Conservation (phyloP, 2,888 invertebrate genomes). For the Lasiommata megera region DNA sequence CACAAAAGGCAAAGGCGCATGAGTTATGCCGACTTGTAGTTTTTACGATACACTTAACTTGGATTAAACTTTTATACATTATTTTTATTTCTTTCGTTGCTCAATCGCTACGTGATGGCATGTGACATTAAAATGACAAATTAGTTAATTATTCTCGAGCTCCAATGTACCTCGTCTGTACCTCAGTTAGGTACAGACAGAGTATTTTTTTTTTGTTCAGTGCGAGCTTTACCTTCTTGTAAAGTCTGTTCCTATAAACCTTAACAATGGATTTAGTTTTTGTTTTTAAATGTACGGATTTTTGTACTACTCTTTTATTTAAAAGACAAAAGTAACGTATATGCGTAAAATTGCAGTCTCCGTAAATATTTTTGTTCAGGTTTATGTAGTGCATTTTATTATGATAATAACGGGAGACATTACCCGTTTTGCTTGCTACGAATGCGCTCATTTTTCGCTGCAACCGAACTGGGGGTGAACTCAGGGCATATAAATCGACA, state of each 20-base stretch:
- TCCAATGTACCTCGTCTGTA: conserved; percentile 39
- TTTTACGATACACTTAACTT: conserved; percentile 71
- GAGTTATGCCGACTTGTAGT: conserved; percentile 77
- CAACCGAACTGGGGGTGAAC: conserved; percentile 50
- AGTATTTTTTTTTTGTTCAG: conserved; percentile 24
- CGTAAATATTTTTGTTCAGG: conserved; percentile 46
- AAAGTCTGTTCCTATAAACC: conserved; percentile 23
- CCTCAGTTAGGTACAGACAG: conserved; percentile 38
- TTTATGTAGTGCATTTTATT: conserved; percentile 62
- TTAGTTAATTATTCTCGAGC: conserved; percentile 80
- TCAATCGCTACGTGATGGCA: conserved; percentile 71
- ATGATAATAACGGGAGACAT: conserved; percentile 69
- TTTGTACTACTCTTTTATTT: conserved; percentile 36
- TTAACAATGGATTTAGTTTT: conserved; percentile 32
- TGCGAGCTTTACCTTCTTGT: conserved; percentile 25
- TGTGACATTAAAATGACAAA: conserved; percentile 81
- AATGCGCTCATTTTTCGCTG: conserved; percentile 67
- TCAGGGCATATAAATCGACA: conserved; percentile 40
- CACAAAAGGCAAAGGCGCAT: conserved; percentile 73
- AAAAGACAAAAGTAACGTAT: conserved; percentile 38
- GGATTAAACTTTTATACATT: conserved; percentile 70
- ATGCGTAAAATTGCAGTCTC: conserved; percentile 52
- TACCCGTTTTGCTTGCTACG: conserved; percentile 63
- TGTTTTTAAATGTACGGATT: conserved; percentile 33
- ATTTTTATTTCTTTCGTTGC: conserved; percentile 55